Conservation (phyloP, 30 jellyfish, hydroid and myxozoan genomes). For the Aurelia sp. region DNA sequence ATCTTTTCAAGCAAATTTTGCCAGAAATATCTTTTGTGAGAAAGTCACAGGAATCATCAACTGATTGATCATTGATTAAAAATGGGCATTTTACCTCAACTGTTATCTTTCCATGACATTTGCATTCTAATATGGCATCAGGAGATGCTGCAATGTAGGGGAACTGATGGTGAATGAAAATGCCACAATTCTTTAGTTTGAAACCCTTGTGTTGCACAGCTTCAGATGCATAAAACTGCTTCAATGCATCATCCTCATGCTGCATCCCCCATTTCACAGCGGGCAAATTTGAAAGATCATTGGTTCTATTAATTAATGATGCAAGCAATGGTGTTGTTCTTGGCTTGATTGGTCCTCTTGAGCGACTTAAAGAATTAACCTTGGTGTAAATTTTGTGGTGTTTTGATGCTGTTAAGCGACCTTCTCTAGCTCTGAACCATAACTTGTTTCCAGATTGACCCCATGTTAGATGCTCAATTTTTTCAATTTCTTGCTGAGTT, state of each 20-base stretch:
- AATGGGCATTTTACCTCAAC: slow-evolving; percentile 44
- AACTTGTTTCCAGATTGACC: slow-evolving; percentile 8
- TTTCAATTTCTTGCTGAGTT: not conserved
- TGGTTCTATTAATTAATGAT: slow-evolving; percentile 11
- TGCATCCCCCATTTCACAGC: slow-evolving; percentile 40
- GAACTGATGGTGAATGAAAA: not conserved
- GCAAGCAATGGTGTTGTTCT: not conserved
- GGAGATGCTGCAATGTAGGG: slow-evolving; percentile 51
- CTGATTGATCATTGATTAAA: slow-evolving; percentile 3
- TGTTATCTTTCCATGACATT: slow-evolving; percentile 23
- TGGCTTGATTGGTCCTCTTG: not conserved
- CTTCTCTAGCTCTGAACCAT: slow-evolving; percentile 19
- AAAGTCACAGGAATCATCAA: slow-evolving; percentile 16
- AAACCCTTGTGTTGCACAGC: slow-evolving; percentile 20
- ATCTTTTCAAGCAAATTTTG: slow-evolving; percentile 8
- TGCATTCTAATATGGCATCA: slow-evolving; percentile 21
- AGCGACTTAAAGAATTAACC: not conserved
- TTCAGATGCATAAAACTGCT: slow-evolving; percentile 15
- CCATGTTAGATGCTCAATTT: slow-evolving; percentile 8
- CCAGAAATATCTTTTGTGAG: slow-evolving; percentile 11
- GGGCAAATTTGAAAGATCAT: slow-evolving; percentile 7
- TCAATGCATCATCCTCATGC: slow-evolving; percentile 25
- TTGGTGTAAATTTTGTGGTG: not conserved
- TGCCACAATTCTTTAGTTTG: slow-evolving; percentile 32
- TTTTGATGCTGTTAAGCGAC: slow-evolving; percentile 12